Evolutionary conservation across 2,113 vertebrate species (phyloP).

Genomic region (Xiphophorus maculatus): DNA sequence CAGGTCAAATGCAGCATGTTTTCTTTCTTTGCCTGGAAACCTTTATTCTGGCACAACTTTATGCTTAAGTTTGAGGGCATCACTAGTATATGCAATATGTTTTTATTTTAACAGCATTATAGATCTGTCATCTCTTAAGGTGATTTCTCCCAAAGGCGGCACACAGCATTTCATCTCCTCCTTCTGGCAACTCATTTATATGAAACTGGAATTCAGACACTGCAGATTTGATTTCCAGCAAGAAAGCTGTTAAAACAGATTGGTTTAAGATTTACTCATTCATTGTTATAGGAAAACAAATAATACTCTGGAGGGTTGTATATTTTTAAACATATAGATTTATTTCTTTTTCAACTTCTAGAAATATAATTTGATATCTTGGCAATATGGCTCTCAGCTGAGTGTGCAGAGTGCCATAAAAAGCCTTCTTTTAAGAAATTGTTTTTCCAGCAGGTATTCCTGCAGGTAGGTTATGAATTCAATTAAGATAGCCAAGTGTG

Average conservation of each 20-base stretch:
- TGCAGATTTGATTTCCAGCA: constrained; percentile 4
- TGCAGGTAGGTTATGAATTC: not conserved
- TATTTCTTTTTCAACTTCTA: not conserved
- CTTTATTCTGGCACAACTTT: not conserved
- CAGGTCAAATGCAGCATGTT: not conserved
- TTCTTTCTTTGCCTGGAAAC: not conserved
- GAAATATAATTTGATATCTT: not conserved
- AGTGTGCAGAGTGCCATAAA: not conserved
- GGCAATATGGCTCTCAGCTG: not conserved
- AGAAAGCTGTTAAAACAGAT: constrained; percentile 14
- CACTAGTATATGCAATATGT: not conserved
- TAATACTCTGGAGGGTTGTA: not conserved
- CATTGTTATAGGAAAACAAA: not conserved
- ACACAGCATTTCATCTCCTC: not conserved
- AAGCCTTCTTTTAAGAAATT: not conserved
- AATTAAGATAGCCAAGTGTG: not conserved
- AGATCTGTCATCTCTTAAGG: constrained; percentile 2
- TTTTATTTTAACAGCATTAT: not conserved
- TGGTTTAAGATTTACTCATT: no score
- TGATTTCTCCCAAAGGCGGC: not conserved
- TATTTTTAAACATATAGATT: not conserved
- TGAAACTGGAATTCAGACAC: not conserved
- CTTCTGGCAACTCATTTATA: not conserved
- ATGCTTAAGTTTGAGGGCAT: not conserved
- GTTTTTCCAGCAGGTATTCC: not conserved